Conservation (phyloP, 2,113 vertebrate genomes). For the Orientallactaga bullata region DNA sequence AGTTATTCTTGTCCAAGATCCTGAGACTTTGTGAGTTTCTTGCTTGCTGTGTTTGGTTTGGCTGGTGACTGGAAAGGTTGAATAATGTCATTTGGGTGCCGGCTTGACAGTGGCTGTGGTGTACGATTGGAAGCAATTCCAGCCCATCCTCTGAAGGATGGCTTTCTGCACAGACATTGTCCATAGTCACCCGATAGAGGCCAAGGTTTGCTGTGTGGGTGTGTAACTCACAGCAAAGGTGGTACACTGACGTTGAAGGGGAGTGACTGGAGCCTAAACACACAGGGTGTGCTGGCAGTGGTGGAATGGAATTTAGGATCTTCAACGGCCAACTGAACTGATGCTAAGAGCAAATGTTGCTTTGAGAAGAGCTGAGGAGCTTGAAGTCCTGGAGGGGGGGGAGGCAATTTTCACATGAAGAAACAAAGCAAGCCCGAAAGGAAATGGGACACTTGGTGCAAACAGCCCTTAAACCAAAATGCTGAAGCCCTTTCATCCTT, state of each 20-base stretch:
- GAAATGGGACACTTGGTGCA: neutral
- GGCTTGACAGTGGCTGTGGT: neutral
- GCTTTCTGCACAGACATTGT: neutral
- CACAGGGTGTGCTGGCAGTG: accelerated
- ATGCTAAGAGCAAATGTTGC: neutral
- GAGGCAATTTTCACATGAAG: neutral
- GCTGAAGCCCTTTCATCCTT: neutral
- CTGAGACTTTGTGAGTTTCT: neutral
- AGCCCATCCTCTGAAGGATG: no score
- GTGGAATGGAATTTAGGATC: neutral
- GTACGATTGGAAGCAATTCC: neutral
- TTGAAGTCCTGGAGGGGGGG: neutral
- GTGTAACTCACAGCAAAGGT: neutral
- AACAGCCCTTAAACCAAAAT: neutral
- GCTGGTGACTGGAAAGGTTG: neutral
- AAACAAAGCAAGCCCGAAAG: neutral
- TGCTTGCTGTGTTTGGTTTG: accelerated
- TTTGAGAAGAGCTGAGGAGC: neutral
- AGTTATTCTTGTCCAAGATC: neutral
- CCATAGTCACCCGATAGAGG: accelerated
- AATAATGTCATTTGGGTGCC: neutral
- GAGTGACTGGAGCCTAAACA: neutral
- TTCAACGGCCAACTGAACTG: neutral
- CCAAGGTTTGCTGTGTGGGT: neutral
- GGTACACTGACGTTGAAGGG: neutral